Base-by-base conservation (phyloP, 2,113 vertebrate genomes). In the Physeter macrocephalus region DNA sequence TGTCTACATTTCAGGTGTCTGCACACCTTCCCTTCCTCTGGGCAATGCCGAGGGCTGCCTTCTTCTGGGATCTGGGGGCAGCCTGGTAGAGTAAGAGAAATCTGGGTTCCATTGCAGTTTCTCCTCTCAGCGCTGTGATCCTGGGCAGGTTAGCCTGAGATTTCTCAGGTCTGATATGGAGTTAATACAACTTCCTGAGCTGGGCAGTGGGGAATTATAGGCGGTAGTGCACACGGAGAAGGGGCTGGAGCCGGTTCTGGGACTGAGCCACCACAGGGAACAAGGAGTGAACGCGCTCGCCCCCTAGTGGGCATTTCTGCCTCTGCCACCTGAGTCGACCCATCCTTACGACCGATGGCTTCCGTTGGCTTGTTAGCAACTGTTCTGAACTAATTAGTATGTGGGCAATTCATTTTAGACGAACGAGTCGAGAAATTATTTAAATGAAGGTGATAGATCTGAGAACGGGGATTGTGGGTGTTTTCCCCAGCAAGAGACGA, bases 221-320 rank as follows among this genome's bases (percentile, higher is more conserved):
- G 34, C 18, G 14, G 71, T 1, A 4, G 39, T 20, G 6, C 29
- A 23, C n/a, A 49, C 2, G 29, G 23, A 82, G 36, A 9, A 18
- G 74, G 62, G 82, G 12, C 71, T n/a, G 27, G 25, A 20, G 15
- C 31, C 1, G 1, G 54, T 46, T 92, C 85, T 31, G 67, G 66
- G 49, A 9, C 66, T 3, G 39, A 78, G 3, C 84, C 96, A 67
- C 80, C 83, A 15, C 25, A 0, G 59, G 72, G 67, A 61, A 8
- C 86, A 34, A 69, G 1, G 43, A 54, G 31, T 82, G 92, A 95
- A 34, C 43, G 46, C 92, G n/a, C 64, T 93, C 87, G 96, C 96
- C 97, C 97, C 97, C 97, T 97, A 88, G 97, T 97, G 96, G 97
- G 29, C 87, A 72, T 74, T 80, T 81, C 59, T 85, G 95, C 92